Evolutionary conservation across 2,113 vertebrate genomes (phyloP), one percentile per base, ranked within the genome.

Genomic region (Dicerorhinus sumatrensis): DNA sequence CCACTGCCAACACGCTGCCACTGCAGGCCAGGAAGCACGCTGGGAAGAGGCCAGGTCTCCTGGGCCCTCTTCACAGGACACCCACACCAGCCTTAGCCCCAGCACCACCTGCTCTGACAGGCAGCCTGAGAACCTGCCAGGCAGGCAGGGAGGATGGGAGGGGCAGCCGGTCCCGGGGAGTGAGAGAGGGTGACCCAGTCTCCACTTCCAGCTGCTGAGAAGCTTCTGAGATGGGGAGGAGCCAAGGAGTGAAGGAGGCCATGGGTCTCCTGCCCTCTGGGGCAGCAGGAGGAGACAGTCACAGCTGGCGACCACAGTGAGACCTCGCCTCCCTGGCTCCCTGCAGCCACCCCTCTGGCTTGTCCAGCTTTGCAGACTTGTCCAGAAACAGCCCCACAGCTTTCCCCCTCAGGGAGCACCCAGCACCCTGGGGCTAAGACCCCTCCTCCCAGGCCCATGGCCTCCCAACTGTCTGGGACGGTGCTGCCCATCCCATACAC

Each of bases 101-200:
- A 6, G 31, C 2, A 11, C 6, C 4, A 17, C 42, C n/a, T 17
- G 33, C 21, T 8, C 39, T 27, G 46, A 62, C 9, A 29, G 65
- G 65, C 20, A 36, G 36, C 10, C 25, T 5, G 51, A 20, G 39
- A 39, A 12, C 33, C 6, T 1, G 39, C 21, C 36, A 11, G 0
- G 1, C 0, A 6, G 54, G 42, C 27, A 6, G 23, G 62, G 39
- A 51, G 21, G 54, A n/a, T 0, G 2, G 48, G 29, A 17, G 8
- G 18, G 48, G 56, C 65, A 20, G 56, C 8, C 18, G 58, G 60
- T 29, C 58, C 70, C 1, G 56, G 51, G 39, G 17, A 9, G 20
- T 1, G 51, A 39, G 60, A 11, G 25, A 29, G 25, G 67, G 60
- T n/a, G 25, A 42, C 62, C 65, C 2, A 6, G 79, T 29, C 73